Evolutionary conservation across 2,113 vertebrate species (phyloP).

Genomic region (Amazona guildingii): DNA sequence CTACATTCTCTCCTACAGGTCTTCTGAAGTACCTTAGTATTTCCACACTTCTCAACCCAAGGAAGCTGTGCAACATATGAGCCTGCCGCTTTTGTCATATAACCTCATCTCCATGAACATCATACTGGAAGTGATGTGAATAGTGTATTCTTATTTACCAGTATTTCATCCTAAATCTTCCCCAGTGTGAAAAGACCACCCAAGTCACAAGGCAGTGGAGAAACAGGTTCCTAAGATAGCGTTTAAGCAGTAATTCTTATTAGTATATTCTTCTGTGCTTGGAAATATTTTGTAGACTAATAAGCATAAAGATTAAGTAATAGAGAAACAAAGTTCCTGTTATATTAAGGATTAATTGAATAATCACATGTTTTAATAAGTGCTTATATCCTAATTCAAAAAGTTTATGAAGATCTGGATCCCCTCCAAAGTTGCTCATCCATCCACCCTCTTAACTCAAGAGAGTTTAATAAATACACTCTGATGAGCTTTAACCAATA

Average conservation of each 20-base stretch:
- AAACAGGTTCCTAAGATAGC: background rate
- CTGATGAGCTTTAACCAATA: background rate
- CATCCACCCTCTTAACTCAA: background rate
- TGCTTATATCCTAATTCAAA: slow-evolving; percentile 16
- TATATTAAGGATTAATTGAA: slow-evolving; percentile 23
- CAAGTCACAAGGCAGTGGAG: background rate
- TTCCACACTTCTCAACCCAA: background rate
- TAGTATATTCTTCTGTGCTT: background rate
- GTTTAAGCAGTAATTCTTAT: background rate
- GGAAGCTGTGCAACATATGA: background rate
- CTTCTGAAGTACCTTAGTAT: background rate
- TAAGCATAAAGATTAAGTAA: background rate
- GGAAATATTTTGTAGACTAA: background rate
- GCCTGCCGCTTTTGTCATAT: background rate
- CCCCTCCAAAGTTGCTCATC: slow-evolving; percentile 30
- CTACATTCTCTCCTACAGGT: background rate
- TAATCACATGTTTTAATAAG: background rate
- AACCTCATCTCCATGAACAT: background rate
- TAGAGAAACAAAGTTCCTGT: background rate
- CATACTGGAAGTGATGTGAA: background rate
- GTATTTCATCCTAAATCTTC: background rate
- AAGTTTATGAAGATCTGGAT: slow-evolving; percentile 48
- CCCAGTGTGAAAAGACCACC: background rate
- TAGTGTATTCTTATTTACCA: background rate
- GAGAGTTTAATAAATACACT: slow-evolving; percentile 19